A percentile compares a stretch with the other conserved stretches of the same genome.
phyloP scores from a whole-genome alignment of 2,113 vertebrate genomes.

The Myotis brandtii region DNA sequence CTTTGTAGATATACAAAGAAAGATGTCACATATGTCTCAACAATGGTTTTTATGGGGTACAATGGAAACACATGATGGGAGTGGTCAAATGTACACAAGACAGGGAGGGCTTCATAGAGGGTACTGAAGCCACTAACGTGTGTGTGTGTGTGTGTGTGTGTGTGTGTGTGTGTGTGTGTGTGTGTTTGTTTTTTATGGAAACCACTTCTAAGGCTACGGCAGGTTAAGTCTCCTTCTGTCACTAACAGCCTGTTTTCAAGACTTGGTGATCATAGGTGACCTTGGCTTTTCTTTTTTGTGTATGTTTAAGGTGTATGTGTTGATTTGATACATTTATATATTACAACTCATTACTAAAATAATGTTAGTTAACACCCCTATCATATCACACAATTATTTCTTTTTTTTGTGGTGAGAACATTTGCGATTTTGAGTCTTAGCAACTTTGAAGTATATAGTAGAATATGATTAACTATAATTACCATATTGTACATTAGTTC shows the following conservation, averaged over 20 bases:
- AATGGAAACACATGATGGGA: background rate
- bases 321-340: too few relatives aligned
- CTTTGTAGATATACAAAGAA: background rate
- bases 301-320: too few relatives aligned
- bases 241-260: background rate
- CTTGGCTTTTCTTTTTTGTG: background rate
- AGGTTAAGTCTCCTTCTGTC: background rate
- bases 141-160: too few relatives aligned
- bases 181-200: too few relatives aligned
- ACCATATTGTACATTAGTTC: background rate
- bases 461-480: background rate
- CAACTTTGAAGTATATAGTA: background rate
- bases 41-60: background rate
- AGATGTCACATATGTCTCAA: background rate
- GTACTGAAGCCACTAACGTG: background rate
- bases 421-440: background rate
- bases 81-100: background rate
- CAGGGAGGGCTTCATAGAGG: background rate
- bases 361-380: too few relatives aligned
- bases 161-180: too few relatives aligned
- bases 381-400: background rate
- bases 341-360: too few relatives aligned
- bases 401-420: background rate
- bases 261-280: background rate
- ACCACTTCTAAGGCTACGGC: background rate